Base-by-base conservation (phyloP, 2,888 invertebrate genomes). In the Crioceris asparagi region DNA sequence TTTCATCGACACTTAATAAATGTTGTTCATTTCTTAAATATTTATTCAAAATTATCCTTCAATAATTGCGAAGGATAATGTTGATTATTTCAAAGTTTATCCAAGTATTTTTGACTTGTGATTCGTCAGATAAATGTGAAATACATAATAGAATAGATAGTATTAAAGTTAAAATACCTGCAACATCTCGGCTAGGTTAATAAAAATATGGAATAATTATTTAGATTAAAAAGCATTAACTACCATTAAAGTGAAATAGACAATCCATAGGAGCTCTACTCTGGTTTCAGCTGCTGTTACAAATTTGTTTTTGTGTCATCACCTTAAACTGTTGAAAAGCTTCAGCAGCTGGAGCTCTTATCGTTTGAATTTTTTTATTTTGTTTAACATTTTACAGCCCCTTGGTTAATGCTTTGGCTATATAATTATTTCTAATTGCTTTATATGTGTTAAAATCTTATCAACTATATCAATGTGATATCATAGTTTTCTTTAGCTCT, bases 401-500 rank as follows among this genome's bases (percentile, higher is more conserved):
- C n/a, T n/a, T n/a, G n/a, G n/a, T n/a, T n/a, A n/a, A n/a, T n/a
- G n/a, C n/a, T n/a, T n/a, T n/a, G n/a, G n/a, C n/a, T n/a, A n/a
- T n/a, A n/a, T n/a, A n/a, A n/a, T 57, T 56, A 55, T 57, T 57
- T 56, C 55, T 32, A 53, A 40, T 48, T 45, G 60, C 60, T 60
- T 60, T 60, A 51, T 51, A 54, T 60, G 60, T 59, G 53, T 51
- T 51, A 47, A 49, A 45, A 48, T 45, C 49, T 47, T 21, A 51
- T 46, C 44, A 47, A 44, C 49, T 51, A 52, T 58, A 57, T 60
- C 56, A 53, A 58, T 61, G 61, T 60, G 60, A 61, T 60, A 61
- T 38, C 54, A 49, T 50, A 53, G 52, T 48, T 50, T 51, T 49
- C 46, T 46, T 50, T 49, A 44, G 48, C 38, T n/a, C n/a, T n/a